Conservation (phyloP, 2,888 invertebrate species). For the Drosophila nr. perissopoda region DNA sequence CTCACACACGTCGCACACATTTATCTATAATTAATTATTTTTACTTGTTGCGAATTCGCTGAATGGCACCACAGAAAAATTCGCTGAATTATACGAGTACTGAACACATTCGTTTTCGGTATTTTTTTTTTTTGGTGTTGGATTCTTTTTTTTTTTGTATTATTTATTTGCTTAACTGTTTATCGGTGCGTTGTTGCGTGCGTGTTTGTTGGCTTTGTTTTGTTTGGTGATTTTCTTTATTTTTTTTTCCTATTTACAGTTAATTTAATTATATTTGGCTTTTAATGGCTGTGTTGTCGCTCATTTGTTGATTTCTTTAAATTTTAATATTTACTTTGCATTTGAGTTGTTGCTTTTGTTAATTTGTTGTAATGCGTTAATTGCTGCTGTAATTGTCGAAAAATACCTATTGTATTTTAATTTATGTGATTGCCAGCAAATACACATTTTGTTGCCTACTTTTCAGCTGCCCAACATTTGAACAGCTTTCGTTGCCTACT, state of each 20-base stretch:
- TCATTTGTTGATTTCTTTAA: slow-evolving; percentile 16
- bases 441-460: slow-evolving; percentile 25
- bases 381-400: slow-evolving; percentile 28
- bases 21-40: slow-evolving; percentile 76
- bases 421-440: slow-evolving; percentile 9
- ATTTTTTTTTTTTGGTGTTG: slow-evolving; percentile 11
- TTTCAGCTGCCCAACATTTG: slow-evolving; percentile 10
- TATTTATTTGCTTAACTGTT: slow-evolving; percentile 42
- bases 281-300: slow-evolving; percentile 28
- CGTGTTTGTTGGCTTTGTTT: slow-evolving; percentile 18
- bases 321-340: slow-evolving; percentile 27
- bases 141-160: slow-evolving; percentile 5
- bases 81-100: slow-evolving; percentile 50
- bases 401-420: slow-evolving; percentile 2
- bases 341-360: slow-evolving; percentile 26
- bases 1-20: slow-evolving; percentile 60
- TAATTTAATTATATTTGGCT: slow-evolving; percentile 55
- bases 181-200: slow-evolving; percentile 36
- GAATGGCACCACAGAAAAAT: slow-evolving; percentile 40
- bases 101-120: slow-evolving; percentile 56
- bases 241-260: slow-evolving; percentile 45
- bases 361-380: slow-evolving; percentile 31
- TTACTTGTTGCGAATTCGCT: slow-evolving; percentile 58
- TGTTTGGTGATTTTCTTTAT: not conserved
- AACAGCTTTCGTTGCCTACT: slow-evolving; percentile 22